Conservation (phyloP, 2,113 vertebrate species). For the Charadrius vociferus region DNA sequence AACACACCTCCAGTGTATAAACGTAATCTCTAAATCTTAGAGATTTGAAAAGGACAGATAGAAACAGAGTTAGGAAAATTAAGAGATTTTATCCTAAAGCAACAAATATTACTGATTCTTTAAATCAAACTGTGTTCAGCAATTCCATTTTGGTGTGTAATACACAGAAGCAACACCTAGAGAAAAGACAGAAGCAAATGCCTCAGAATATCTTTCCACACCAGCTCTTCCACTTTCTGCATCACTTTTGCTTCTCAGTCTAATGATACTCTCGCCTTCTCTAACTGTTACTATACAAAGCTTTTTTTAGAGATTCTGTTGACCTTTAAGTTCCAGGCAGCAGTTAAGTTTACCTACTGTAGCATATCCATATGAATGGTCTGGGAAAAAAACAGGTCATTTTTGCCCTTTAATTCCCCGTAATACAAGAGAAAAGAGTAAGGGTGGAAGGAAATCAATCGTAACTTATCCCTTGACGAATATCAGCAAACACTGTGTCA, state of each 20-base stretch:
- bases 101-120: neutral
- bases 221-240: neutral
- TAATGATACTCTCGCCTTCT: neutral
- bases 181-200: neutral
- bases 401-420: conserved; percentile 73
- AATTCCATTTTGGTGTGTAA: neutral
- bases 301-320: conserved; percentile 15
- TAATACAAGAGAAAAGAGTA: conserved; percentile 71
- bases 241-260: neutral
- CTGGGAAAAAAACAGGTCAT: conserved; percentile 30
- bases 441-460: conserved; percentile 79
- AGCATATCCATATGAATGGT: conserved; percentile 58
- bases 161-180: neutral
- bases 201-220: neutral
- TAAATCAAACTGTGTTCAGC: neutral
- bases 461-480: conserved; percentile 77
- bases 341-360: conserved; percentile 38
- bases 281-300: neutral
- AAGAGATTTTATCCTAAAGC: neutral
- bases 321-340: conserved; percentile 60
- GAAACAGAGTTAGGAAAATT: neutral
- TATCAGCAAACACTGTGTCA: conserved; percentile 80
- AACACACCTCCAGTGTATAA: neutral
- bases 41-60: neutral
- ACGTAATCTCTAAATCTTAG: neutral